These are phyloP conservation scores for Manduca sexta DNA, from an alignment of 1,140 invertebrate genomes.

Conservation along the genomic window DNA sequence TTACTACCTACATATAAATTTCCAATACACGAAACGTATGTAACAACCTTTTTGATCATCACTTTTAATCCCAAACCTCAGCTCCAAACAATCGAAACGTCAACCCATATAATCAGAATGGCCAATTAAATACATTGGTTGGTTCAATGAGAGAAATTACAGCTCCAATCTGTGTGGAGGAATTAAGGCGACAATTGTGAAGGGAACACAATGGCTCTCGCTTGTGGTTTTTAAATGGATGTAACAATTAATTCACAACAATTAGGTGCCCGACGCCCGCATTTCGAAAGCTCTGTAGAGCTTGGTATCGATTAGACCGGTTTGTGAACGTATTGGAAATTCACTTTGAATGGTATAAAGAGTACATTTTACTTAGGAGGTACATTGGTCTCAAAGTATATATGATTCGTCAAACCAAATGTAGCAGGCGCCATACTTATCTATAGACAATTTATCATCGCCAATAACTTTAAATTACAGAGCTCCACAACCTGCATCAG, in stretches of 20 bases:
- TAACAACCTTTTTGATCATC: too few relatives aligned
- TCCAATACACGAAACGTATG: too few relatives aligned
- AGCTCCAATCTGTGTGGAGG: conserved; percentile 49
- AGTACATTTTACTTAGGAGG: too few relatives aligned
- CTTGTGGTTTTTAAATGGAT: conserved; percentile 69
- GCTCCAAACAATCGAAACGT: conserved; percentile 2
- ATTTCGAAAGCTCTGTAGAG: conserved; percentile 46
- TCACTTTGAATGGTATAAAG: too few relatives aligned
- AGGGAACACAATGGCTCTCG: conserved; percentile 41
- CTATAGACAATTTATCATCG: too few relatives aligned
- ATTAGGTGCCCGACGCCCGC: conserved; percentile 65
- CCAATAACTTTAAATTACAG: too few relatives aligned
- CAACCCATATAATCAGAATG: conserved; percentile 27
- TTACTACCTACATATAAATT: too few relatives aligned
- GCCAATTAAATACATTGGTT: conserved; percentile 42
- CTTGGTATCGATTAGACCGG: conserved; percentile 11
- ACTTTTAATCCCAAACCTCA: background rate
- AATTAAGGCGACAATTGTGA: conserved; percentile 53
- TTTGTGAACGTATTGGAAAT: background rate
- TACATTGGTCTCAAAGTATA: too few relatives aligned
- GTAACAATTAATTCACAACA: conserved; percentile 72
- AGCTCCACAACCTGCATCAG: too few relatives aligned
- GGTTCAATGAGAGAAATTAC: conserved; percentile 51
- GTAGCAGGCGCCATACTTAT: too few relatives aligned
- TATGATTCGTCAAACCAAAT: too few relatives aligned